Evolutionary conservation across 2,113 vertebrate species (phyloP), one percentile per base, ranked within the genome.

Genomic region (Xenopus laevis): DNA sequence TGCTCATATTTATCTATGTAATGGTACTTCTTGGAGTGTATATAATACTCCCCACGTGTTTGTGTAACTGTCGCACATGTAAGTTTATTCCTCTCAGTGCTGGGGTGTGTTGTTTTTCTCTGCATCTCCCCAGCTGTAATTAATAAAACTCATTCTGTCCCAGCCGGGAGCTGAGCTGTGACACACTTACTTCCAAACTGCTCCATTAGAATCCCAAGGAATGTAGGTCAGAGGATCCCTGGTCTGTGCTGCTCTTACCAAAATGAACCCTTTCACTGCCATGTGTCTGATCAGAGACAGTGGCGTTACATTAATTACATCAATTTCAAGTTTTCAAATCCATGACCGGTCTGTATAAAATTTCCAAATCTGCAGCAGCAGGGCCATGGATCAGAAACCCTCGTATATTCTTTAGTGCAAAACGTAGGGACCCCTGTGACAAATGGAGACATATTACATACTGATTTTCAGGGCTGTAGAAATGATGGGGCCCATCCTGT

Each of bases 181-280:
- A 92, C 92, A 94, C 91, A 94, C 87, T 95, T 97, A 90, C 90
- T 93, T 91, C 92, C 87, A 89, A 95, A 93, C 84, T 82, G 91
- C 91, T 91, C 93, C 92, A 93, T 96, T 95, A 96, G 90, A 87
- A 90, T 87, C 91, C 93, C 87, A 88, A 87, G 90, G 88, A 94
- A 92, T 91, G 88, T 88, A 92, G 90, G 92, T 91, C 86, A 79
- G 45, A 52, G 70, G 83, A 82, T 81, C 82, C 78, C 84, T 11
- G 71, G 16, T 84, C 45, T 79, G 81, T 68, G 40, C 64, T 74
- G 63, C 40, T 74, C 52, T 40, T 68, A 60, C 52, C 40, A 57
- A 72, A 65, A 44, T 59, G 55, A 74, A 68, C 64, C 72, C 65
- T 55, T 68, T 74, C 72, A 60, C 40, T 67, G 64, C 23, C 20